phyloP scores from a whole-genome alignment of 2,888 invertebrate species.

The Tridacna gigas region DNA sequence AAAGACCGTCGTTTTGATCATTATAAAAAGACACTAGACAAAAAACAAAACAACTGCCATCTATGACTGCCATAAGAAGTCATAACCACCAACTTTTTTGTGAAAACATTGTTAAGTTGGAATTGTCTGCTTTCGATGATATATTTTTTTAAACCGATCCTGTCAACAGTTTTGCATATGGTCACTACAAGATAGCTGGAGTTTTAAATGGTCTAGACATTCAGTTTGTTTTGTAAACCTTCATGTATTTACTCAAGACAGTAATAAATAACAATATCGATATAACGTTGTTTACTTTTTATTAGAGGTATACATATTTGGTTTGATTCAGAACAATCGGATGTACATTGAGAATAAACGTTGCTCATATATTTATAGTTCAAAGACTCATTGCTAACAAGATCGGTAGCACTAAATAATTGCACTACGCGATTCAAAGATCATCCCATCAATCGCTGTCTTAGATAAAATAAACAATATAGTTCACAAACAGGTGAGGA shows the following conservation, averaged over 20 bases:
- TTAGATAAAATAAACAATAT: constrained; percentile 26
- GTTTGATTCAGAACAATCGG: constrained; percentile 7
- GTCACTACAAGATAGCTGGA: constrained; percentile 55
- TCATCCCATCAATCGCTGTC: neutral
- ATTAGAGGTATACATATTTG: constrained; percentile 25
- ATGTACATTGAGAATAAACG: constrained; percentile 20
- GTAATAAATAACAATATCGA: neutral
- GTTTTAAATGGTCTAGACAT: neutral
- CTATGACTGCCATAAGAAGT: constrained; percentile 20
- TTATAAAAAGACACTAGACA: neutral
- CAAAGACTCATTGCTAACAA: constrained; percentile 27
- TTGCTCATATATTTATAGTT: constrained; percentile 3
- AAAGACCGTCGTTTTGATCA: too few species aligned
- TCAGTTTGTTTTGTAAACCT: neutral
- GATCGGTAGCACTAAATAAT: neutral
- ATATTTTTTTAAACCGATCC: constrained; percentile 42
- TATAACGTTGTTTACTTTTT: neutral
- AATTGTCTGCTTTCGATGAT: constrained; percentile 24
- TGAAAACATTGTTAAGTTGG: constrained; percentile 8
- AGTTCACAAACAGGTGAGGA: constrained; percentile 27
- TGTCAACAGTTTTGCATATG: constrained; percentile 54
- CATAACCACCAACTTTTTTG: constrained; percentile 26
- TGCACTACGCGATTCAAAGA: neutral
- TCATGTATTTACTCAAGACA: too few species aligned
- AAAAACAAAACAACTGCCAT: neutral